These are phyloP conservation scores for Toxotes lorentzi DNA, from an alignment of 2,797 vertebrate species.

Conservation along the genomic window DNA sequence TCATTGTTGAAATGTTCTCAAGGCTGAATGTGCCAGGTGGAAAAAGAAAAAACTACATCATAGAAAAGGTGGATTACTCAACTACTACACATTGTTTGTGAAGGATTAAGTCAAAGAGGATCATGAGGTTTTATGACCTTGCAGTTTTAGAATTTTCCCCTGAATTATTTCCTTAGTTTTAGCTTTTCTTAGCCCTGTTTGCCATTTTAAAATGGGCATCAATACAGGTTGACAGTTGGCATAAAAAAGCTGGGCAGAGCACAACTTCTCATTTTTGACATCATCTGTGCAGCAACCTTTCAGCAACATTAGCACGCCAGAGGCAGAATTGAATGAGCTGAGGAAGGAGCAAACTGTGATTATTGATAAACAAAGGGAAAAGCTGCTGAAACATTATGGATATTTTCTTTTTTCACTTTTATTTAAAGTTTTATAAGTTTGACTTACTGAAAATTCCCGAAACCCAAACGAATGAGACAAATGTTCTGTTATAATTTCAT, in stretches of 20 bases:
- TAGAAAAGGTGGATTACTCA: background rate
- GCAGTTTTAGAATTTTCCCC: background rate
- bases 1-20: slow-evolving; percentile 1
- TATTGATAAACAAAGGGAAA: background rate
- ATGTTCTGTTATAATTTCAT: background rate
- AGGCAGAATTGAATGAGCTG: background rate
- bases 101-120: background rate
- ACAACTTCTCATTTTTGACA: background rate
- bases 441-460: background rate
- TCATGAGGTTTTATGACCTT: background rate
- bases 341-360: background rate
- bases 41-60: background rate
- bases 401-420: background rate
- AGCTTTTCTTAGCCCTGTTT: background rate
- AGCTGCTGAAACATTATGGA: background rate
- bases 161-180: background rate
- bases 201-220: background rate
- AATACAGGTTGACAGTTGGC: background rate
- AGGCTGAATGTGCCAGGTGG: slow-evolving; percentile 4
- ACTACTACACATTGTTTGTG: background rate
- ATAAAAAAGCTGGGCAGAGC: background rate
- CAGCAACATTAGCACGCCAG: background rate
- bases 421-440: background rate
- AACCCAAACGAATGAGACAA: background rate
- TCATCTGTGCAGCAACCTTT: background rate